Conservation (phyloP, 2,113 vertebrate genomes). For the Ciconia stormi region DNA sequence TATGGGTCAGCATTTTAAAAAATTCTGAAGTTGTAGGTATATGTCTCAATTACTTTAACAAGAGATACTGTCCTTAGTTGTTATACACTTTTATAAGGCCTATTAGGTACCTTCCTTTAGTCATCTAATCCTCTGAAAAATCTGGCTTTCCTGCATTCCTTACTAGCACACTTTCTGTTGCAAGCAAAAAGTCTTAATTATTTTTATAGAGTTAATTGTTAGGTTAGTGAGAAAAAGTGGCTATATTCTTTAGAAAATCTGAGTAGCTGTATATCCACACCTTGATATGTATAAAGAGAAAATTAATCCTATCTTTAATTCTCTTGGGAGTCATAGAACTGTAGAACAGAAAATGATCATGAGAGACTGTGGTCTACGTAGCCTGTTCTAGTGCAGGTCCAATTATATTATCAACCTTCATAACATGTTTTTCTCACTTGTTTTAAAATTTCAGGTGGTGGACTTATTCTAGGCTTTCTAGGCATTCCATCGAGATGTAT, state of each 20-base stretch:
- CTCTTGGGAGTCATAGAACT: not conserved
- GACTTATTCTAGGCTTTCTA: not conserved
- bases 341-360: not conserved
- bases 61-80: not conserved
- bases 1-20: not conserved
- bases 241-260: not conserved
- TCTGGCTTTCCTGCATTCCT: not conserved
- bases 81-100: not conserved
- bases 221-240: not conserved
- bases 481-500: not conserved
- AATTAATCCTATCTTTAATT: not conserved
- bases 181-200: not conserved
- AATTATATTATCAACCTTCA: not conserved
- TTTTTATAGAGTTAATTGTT: not conserved
- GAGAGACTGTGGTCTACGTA: not conserved
- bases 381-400: not conserved
- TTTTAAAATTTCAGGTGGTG: not conserved
- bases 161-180: not conserved
- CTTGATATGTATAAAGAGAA: not conserved
- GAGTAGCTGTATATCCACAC: not conserved
- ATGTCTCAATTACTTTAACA: not conserved
- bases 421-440: not conserved
- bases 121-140: not conserved
- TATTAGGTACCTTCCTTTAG: not conserved
- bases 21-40: not conserved